These are phyloP conservation scores for Drepana falcataria DNA, from an alignment of 2,888 invertebrate species.

Conservation along the genomic window DNA sequence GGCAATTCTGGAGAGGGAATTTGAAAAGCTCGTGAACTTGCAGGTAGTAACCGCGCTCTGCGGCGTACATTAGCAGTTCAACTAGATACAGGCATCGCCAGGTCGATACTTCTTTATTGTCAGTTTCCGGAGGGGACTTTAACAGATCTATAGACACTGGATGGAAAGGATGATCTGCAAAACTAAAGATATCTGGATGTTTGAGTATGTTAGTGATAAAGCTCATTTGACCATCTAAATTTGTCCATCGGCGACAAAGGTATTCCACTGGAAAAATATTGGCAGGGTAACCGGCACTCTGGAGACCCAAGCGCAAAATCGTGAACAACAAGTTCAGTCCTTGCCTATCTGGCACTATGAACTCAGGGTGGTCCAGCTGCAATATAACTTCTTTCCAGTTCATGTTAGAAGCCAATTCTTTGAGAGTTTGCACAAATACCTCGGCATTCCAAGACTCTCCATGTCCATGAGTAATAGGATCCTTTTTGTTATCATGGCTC, in stretches of 20 bases:
- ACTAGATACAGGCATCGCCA: conserved; percentile 97
- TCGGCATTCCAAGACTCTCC: conserved; percentile 94
- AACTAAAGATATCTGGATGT: conserved; percentile 95
- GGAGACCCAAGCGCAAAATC: conserved; percentile 88
- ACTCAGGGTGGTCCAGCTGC: conserved; percentile 94
- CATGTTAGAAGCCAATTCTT: conserved; percentile 90
- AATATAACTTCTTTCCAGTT: conserved; percentile 96
- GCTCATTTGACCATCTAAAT: conserved; percentile 95
- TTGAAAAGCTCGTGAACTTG: conserved; percentile 94
- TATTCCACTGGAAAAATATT: conserved; percentile 92
- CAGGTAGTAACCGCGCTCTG: conserved; percentile 90
- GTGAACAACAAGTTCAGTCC: conserved; percentile 90
- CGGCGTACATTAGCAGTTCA: conserved; percentile 90
- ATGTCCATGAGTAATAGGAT: conserved; percentile 54
- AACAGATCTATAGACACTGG: conserved; percentile 92
- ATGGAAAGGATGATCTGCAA: conserved; percentile 94
- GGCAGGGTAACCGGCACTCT: conserved; percentile 84
- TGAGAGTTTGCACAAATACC: conserved; percentile 93
- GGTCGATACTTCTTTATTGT: conserved; percentile 94
- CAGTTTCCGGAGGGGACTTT: conserved; percentile 96
- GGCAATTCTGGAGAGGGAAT: conserved; percentile 94
- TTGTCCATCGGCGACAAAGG: conserved; percentile 94
- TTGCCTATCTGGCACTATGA: conserved; percentile 91
- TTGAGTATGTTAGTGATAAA: conserved; percentile 92
- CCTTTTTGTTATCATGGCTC: conserved; percentile 77